Evolutionary conservation across 2,797 vertebrate species (phyloP), one percentile per base, ranked within the genome.

Genomic region (Acanthurus lineatus): DNA sequence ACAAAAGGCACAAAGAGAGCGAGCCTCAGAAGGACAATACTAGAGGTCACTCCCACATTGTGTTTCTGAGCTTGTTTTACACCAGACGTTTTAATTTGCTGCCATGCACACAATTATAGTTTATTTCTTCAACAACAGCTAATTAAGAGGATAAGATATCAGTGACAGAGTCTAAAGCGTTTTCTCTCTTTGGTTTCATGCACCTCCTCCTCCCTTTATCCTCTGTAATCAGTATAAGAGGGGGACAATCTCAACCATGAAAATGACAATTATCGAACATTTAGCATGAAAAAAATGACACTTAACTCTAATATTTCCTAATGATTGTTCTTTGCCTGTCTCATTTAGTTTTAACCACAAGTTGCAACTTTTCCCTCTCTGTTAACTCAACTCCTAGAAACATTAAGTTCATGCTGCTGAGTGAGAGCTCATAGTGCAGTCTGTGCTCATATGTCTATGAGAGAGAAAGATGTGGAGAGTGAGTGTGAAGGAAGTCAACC

Each of bases 401-500:
- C 56, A 61, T 61, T 72, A 75, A 67, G 61, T 63, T 85, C 16
- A 17, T 58, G 40, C 70, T 77, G 76, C 57, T 75, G 76, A 86
- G 79, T 76, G 84, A 79, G 80, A 81, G 86, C 83, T 86, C 58
- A 62, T 35, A 42, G 87, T 76, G 72, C 74, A 61, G 77, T 59
- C 67, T 73, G 80, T 70, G 64, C 71, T 69, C 76, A 70, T 65
- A 78, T 86, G 84, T 80, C 81, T 85, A 20, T 68, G 68, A 73
- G 68, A 71, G 76, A 69, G 54, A 69, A 32, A 67, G 42, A 53
- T 81, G 74, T 75, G 70, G 72, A 73, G 77, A 82, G 86, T 48
- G 79, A 86, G 82, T 91, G 78, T 90, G 86, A 91, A 82, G 84
- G 89, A 85, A 91, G 91, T 89, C 87, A 79, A 88, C 82, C 81